Percentiles rank a stretch among this genome's conserved stretches.
These are phyloP conservation scores for Sarcophaga carnaria DNA, from an alignment of 2,888 invertebrate species.

Conservation along the genomic window DNA sequence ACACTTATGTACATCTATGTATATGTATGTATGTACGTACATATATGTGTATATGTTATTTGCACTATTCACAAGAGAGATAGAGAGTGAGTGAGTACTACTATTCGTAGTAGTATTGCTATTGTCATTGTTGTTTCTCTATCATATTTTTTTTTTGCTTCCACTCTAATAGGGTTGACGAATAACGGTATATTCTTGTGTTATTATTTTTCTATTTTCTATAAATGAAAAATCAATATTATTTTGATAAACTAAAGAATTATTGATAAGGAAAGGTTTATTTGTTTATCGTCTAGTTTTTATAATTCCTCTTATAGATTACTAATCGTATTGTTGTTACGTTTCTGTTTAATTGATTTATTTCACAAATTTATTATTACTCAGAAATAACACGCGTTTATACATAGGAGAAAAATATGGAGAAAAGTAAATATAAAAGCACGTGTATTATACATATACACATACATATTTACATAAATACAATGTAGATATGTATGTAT, in stretches of 20 bases:
- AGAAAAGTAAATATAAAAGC: too few relatives aligned
- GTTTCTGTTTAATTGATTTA: neutral
- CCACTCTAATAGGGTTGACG: neutral
- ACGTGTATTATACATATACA: neutral
- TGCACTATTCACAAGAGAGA: neutral
- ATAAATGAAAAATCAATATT: neutral
- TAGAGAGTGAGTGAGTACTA: neutral
- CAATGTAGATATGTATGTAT: too few relatives aligned
- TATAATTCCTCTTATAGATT: neutral
- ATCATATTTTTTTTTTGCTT: neutral
- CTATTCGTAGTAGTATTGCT: neutral
- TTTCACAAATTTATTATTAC: too few relatives aligned
- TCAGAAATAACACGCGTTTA: neutral
- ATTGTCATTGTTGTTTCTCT: neutral
- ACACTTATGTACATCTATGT: neutral
- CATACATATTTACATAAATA: too few relatives aligned
- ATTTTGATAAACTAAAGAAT: neutral
- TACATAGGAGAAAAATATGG: neutral
- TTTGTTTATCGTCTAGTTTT: neutral
- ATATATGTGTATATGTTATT: neutral
- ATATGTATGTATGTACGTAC: neutral
- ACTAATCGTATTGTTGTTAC: neutral
- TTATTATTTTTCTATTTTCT: neutral
- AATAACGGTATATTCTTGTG: neutral
- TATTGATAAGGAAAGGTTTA: neutral